These are phyloP conservation scores for Corythaeola cristata DNA, from an alignment of 2,113 vertebrate genomes.

Conservation along the genomic window DNA sequence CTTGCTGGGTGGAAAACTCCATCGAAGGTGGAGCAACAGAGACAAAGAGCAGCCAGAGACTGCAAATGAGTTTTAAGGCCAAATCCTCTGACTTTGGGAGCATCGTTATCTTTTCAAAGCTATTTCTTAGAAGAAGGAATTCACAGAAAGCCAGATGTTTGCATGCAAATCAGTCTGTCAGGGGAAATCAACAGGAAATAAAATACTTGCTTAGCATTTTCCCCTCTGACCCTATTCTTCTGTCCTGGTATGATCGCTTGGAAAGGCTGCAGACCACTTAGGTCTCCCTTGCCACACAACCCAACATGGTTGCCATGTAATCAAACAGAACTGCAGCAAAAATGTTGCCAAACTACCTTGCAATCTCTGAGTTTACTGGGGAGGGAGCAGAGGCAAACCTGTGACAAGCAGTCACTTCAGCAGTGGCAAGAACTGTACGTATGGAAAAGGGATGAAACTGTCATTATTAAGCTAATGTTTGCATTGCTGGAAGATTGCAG, in stretches of 20 bases:
- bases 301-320: background rate
- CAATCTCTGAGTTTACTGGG: background rate
- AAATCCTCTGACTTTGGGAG: background rate
- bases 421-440: background rate
- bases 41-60: background rate
- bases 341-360: background rate
- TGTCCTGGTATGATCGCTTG: background rate
- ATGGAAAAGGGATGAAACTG: background rate
- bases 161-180: background rate
- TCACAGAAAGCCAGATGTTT: background rate
- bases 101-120: background rate
- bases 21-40: background rate
- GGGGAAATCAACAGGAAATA: slow-evolving; percentile 9
- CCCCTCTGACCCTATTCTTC: background rate
- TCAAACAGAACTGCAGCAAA: background rate
- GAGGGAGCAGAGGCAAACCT: background rate
- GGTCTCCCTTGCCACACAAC: background rate
- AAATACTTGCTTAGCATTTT: background rate
- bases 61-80: background rate
- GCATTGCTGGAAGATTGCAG: background rate
- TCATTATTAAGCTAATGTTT: background rate
- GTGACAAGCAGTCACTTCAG: background rate
- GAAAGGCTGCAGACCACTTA: background rate
- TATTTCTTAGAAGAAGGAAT: background rate
- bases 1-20: background rate